These are phyloP conservation scores for Cirrhinus mrigala DNA, from an alignment of 2,797 vertebrate species.

Conservation along the genomic window DNA sequence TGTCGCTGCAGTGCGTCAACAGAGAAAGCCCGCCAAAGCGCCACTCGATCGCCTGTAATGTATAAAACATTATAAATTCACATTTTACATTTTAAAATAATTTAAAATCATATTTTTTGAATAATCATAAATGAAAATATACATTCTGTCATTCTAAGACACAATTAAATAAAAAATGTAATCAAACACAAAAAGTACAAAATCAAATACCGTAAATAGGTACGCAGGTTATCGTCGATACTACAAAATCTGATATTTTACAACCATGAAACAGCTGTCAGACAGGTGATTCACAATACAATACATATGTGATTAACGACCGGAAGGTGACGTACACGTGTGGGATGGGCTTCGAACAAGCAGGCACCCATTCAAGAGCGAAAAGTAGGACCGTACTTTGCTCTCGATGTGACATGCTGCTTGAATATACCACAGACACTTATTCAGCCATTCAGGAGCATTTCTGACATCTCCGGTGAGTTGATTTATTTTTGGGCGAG, in stretches of 20 bases:
- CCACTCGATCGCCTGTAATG: background rate
- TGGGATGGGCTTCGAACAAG: background rate
- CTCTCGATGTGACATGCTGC: no score
- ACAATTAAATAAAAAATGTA: background rate
- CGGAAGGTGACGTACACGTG: constrained; percentile 7
- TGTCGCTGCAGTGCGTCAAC: background rate
- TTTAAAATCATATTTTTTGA: no score
- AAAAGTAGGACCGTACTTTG: background rate
- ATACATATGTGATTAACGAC: background rate
- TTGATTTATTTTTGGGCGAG: background rate
- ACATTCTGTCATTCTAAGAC: background rate
- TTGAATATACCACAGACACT: background rate
- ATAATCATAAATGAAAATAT: background rate
- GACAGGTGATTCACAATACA: background rate
- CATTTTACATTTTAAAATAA: no score
- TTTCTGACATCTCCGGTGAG: constrained; percentile 30
- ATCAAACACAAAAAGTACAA: background rate
- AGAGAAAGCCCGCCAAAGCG: background rate
- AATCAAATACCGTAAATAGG: background rate
- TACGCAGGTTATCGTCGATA: background rate
- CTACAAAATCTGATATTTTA: background rate
- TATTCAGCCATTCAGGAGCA: background rate
- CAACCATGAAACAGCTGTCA: background rate
- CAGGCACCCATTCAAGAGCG: background rate
- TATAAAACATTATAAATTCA: no score